Base-by-base conservation (phyloP, 2,888 invertebrate genomes). In the Dynastes grantii region DNA sequence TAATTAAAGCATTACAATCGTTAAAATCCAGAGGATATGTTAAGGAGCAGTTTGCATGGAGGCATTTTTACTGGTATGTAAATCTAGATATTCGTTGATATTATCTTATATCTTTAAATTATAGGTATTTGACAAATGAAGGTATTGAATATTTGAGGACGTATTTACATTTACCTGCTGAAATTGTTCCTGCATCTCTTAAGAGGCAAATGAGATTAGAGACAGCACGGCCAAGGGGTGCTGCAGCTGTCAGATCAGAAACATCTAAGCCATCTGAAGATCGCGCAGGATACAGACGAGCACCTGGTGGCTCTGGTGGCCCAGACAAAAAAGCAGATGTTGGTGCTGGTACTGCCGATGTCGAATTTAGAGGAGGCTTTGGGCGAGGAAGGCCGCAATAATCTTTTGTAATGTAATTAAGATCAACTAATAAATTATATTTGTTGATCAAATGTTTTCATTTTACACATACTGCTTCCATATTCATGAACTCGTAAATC, bases 21-120 rank as follows among this genome's bases (percentile, higher is more conserved):
- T 91, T 99, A 84, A 98, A 98, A 90, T 99, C 99, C 2, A 93
- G 96, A 88, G 99, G 98, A 80, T 96, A 94, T 87, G 99, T 99
- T n/a, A 97, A 96, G 89, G 99, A 99, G 92, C 99, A 99, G 90
- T 99, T 99, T 90, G 98, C 99, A 3, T 99, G 99, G 99, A 94
- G 99, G 86, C 99, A 99, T 89, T 99, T 96, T 87, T 99, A 99
- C 90, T 99, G 99, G 98, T 94, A 89, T 88, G 90, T 86, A 13
- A 3, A 1, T 16, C 16, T 67, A 9, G 29, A 53, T 68, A 53
- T 13, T 55, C 45, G 11, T 29, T 13, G 37, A 45, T 67, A 63
- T 63, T 11, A 58, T 58, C 40, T 11, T 11, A 22, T 78, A 63
- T n/a, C 5, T 51, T 22, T 2, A 76, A 58, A 65, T 75, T 40